These are phyloP conservation scores for Emydoidea blandingii DNA, from an alignment of 2,797 vertebrate species.

Conservation along the genomic window DNA sequence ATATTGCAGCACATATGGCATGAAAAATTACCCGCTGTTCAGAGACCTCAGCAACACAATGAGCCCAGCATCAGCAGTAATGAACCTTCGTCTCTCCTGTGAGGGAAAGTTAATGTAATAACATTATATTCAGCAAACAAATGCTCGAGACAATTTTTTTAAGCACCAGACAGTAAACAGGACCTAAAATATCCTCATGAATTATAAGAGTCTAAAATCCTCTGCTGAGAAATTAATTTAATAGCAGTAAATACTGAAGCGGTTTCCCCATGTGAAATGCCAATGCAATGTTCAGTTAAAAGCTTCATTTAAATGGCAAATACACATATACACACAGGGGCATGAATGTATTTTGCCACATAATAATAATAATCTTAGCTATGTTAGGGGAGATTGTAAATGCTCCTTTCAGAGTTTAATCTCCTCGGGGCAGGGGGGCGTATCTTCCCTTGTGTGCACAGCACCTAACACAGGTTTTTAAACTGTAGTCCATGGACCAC, in stretches of 20 bases:
- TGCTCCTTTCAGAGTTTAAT: not conserved
- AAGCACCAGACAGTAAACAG: constrained; percentile 73
- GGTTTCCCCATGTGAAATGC: constrained; percentile 59
- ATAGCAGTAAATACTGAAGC: constrained; percentile 60
- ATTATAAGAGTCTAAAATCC: constrained; percentile 69
- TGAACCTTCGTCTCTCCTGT: constrained; percentile 66
- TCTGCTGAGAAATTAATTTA: constrained; percentile 66
- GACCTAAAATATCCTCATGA: constrained; percentile 72
- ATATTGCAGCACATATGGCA: constrained; percentile 56
- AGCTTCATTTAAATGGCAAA: constrained; percentile 27
- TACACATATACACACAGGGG: not conserved
- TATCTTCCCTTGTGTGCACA: rapidly evolving
- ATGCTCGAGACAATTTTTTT: constrained; percentile 72
- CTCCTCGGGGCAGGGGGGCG: rapidly evolving
- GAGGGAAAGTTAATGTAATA: constrained; percentile 62
- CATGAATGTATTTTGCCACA: rapidly evolving
- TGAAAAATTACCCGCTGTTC: constrained; percentile 69
- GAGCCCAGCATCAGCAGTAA: constrained; percentile 70
- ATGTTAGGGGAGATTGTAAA: rapidly evolving
- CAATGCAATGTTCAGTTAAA: constrained; percentile 10
- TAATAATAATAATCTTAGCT: rapidly evolving
- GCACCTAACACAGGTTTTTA: not conserved
- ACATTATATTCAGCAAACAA: constrained; percentile 72
- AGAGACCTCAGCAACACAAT: constrained; percentile 58
- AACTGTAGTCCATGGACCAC: not conserved